Evolutionary conservation across 2,888 invertebrate species (phyloP).

Genomic region (Cephus rjabovi): DNA sequence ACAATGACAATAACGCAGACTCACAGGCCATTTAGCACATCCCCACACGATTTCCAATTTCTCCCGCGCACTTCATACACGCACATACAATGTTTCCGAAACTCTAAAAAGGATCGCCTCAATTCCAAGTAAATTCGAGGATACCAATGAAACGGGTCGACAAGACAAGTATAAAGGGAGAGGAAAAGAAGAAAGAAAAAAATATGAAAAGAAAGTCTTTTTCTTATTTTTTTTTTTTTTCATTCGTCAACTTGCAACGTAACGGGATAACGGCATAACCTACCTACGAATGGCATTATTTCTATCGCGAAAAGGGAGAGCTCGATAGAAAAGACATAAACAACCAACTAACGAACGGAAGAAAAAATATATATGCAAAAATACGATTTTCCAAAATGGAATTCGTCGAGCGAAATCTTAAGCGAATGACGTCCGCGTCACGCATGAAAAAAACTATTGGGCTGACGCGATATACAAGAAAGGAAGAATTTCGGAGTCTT

Average conservation of each 20-base stretch:
- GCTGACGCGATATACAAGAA: neutral
- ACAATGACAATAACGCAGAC: neutral
- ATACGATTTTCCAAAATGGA: slow-evolving; percentile 14
- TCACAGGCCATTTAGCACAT: neutral
- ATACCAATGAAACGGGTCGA: neutral
- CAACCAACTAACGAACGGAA: neutral
- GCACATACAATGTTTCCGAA: neutral
- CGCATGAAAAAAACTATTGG: neutral
- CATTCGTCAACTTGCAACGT: slow-evolving; percentile 5
- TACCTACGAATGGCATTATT: neutral
- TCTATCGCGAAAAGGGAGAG: neutral
- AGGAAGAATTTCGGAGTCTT: neutral
- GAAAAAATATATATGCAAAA: slow-evolving; percentile 11
- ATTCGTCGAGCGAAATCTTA: neutral
- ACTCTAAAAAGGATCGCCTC: slow-evolving; percentile 9
- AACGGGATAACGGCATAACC: neutral
- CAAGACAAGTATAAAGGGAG: neutral
- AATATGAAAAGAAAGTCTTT: neutral
- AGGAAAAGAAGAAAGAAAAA: slow-evolving; percentile 1
- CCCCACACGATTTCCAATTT: neutral
- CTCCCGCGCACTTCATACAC: neutral
- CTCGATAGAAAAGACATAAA: neutral
- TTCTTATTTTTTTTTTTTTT: neutral
- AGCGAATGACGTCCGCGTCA: neutral
- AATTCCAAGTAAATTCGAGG: slow-evolving; percentile 33